Base-by-base conservation (phyloP, 2,888 invertebrate genomes). In the Poecilobothrus nobilitatus region DNA sequence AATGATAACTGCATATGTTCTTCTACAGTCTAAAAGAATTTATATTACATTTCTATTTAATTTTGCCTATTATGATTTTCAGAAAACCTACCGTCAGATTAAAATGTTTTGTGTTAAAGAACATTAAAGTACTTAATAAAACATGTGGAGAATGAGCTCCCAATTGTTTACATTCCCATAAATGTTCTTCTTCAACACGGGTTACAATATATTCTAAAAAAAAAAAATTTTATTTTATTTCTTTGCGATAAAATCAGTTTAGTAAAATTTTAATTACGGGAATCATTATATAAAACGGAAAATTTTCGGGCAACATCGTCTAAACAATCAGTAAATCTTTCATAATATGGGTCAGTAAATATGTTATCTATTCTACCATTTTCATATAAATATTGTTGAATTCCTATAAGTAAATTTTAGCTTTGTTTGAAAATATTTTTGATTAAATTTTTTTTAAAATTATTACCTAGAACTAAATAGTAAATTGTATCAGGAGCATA, bases 141-240 rank as follows among this genome's bases (percentile, higher is more conserved):
- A 96, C 95, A 79, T 95, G 93, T 0, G 97, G 97, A 0, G 96
- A 95, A 83, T 95, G 95, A 6, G 95, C 95, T 21, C 97, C 97
- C 18, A 97, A 84, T 82, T 97, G 96, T 78, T 94, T 94, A 76
- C 94, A 91, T 79, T 97, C 96, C 97, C 97, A 97, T 70, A 97
- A 83, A 80, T 96, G 94, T 78, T 95, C 95, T 79, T 97, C 97
- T 79, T 96, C 95, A 10, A 97, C 94, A 74, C 95, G 87, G 27
- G 95, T 95, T 68, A 95, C 91, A 78, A 95, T 91, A 80, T 91
- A 92, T 83, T 94, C 94, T 92, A 80, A 20, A 78, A 78, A 74
- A 72, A 68, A 74, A 70, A 71, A 70, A 15, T 44, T 9, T 20
- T 18, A 20, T n/a, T 7, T 34, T 21, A 2, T 34, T 21, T 66